A percentile compares a stretch with the other conserved stretches of the same genome.
Evolutionary conservation across 1,140 invertebrate species (phyloP).

Genomic region (Drosophila sucinea): DNA sequence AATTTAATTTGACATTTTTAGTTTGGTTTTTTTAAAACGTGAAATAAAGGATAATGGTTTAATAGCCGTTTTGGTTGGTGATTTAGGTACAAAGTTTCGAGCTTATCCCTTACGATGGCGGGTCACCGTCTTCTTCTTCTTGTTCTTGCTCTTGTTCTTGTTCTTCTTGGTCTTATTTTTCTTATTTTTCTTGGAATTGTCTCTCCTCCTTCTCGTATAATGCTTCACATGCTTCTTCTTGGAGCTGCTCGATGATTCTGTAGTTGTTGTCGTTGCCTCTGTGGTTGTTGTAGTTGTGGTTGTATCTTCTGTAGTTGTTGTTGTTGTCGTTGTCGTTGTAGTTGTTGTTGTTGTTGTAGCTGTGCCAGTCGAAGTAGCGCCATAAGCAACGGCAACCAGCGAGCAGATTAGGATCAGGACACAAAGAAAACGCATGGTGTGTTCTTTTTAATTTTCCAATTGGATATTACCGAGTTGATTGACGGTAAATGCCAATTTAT

Average conservation of each 20-base stretch:
- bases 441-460: neutral
- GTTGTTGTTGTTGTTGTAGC: neutral
- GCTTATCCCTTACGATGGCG: neutral
- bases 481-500: slow-evolving; percentile 4
- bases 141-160: neutral
- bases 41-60: no score
- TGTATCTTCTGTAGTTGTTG: neutral
- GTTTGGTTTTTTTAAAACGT: neutral
- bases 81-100: no score
- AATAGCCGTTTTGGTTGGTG: no score
- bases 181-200: neutral
- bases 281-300: neutral
- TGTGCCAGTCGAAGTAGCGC: neutral
- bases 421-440: neutral
- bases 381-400: neutral
- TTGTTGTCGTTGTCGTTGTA: neutral
- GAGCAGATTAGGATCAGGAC: neutral
- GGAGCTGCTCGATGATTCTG: neutral
- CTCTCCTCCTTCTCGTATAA: neutral
- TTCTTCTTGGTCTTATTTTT: neutral
- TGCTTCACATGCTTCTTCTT: neutral
- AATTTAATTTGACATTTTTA: neutral
- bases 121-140: neutral
- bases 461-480: neutral
- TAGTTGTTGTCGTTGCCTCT: neutral